Evolutionary conservation across 2,888 invertebrate species (phyloP).

Genomic region (Nowickia ferox): DNA sequence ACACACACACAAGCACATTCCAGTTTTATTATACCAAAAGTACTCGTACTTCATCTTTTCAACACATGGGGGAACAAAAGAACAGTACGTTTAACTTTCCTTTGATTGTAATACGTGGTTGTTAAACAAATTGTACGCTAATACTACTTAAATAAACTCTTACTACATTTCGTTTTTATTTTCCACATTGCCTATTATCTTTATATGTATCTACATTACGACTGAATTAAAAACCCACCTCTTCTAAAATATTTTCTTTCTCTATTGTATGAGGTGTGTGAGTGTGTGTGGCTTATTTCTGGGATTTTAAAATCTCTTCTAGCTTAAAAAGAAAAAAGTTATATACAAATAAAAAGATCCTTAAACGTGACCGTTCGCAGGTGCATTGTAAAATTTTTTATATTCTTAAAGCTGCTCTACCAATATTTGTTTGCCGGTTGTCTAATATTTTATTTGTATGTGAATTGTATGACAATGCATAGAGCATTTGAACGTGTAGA

Average conservation of each 20-base stretch:
- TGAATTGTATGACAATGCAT: slow-evolving; percentile 5
- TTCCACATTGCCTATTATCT: slow-evolving; percentile 33
- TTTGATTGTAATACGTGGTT: slow-evolving; percentile 69
- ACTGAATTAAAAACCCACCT: slow-evolving; percentile 60
- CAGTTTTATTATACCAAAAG: slow-evolving; percentile 32
- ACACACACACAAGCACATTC: neutral
- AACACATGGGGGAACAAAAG: slow-evolving; percentile 43
- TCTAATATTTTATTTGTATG: slow-evolving; percentile 2
- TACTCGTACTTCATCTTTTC: slow-evolving; percentile 13
- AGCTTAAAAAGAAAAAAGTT: neutral
- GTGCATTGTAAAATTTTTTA: slow-evolving; percentile 52
- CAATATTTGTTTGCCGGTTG: slow-evolving; percentile 50
- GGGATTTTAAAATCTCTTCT: slow-evolving; percentile 62
- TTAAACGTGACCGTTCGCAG: slow-evolving; percentile 71
- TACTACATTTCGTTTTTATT: slow-evolving; percentile 32
- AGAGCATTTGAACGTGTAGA: neutral
- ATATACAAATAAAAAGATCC: slow-evolving; percentile 47
- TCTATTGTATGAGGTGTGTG: slow-evolving; percentile 10
- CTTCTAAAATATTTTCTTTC: slow-evolving; percentile 8
- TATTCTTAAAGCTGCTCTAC: slow-evolving; percentile 3
- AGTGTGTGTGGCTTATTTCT: slow-evolving; percentile 71
- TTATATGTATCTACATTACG: slow-evolving; percentile 48
- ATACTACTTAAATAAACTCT: slow-evolving; percentile 67
- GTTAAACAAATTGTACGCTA: slow-evolving; percentile 69
- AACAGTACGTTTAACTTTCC: slow-evolving; percentile 61